These are phyloP conservation scores for Alosa alosa DNA, from an alignment of 2,113 vertebrate species.

Conservation along the genomic window DNA sequence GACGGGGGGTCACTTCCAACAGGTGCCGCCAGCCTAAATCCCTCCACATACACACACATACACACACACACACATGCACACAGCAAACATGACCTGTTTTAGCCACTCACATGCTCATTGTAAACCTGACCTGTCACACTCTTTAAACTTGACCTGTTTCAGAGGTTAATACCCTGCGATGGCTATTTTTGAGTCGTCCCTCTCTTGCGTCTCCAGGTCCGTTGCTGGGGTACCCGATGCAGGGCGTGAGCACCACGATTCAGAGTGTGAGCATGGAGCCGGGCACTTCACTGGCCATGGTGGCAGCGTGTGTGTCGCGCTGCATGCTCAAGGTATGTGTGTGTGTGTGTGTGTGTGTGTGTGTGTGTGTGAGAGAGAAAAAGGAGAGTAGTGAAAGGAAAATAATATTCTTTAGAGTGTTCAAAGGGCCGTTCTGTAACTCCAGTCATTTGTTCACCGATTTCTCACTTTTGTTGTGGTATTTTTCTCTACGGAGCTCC, in stretches of 20 bases:
- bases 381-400: background rate
- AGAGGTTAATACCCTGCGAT: background rate
- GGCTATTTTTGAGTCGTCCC: background rate
- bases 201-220: constrained; percentile 73
- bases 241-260: constrained; percentile 77
- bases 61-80: background rate
- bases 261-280: constrained; percentile 72
- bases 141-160: background rate
- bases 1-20: background rate
- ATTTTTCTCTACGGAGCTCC: no score
- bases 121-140: background rate
- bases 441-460: no score
- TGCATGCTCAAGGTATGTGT: constrained; percentile 84
- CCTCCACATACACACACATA: background rate
- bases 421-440: no score
- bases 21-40: background rate
- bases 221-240: constrained; percentile 85
- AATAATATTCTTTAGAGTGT: no score
- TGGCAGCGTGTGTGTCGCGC: constrained; percentile 89
- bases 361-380: background rate
- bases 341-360: background rate
- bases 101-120: background rate
- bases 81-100: background rate
- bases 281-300: constrained; percentile 85
- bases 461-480: no score